These are phyloP conservation scores for Emys orbicularis DNA, from an alignment of 2,797 vertebrate genomes.

Conservation along the genomic window DNA sequence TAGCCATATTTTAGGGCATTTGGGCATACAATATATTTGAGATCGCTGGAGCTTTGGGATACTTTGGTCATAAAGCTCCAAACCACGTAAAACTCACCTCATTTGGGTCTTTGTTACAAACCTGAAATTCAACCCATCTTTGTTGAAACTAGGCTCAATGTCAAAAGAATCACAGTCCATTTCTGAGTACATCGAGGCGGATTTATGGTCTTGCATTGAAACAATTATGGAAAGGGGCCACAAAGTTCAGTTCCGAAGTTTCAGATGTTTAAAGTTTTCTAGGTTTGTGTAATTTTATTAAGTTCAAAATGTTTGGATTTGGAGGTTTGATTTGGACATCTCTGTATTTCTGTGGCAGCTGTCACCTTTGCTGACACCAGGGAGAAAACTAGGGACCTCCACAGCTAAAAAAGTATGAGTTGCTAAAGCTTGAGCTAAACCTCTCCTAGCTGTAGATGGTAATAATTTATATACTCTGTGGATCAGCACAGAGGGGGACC, in stretches of 20 bases:
- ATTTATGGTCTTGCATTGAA: neutral
- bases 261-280: neutral
- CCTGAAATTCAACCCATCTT: neutral
- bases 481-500: neutral
- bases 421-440: neutral
- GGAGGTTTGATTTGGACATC: neutral
- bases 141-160: neutral
- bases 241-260: neutral
- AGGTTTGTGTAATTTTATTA: neutral
- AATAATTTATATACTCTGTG: neutral
- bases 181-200: neutral
- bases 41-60: neutral
- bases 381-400: neutral
- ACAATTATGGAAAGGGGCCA: neutral
- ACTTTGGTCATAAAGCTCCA: neutral
- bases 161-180: too few relatives aligned
- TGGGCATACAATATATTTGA: neutral
- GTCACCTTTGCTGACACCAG: neutral
- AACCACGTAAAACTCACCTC: neutral
- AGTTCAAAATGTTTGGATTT: neutral
- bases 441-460: neutral
- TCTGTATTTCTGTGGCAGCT: neutral
- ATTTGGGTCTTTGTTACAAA: neutral
- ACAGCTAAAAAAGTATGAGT: neutral
- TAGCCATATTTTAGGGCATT: neutral